phyloP scores from a whole-genome alignment of 2,888 invertebrate genomes.

The Holacanthella duospinosa region DNA sequence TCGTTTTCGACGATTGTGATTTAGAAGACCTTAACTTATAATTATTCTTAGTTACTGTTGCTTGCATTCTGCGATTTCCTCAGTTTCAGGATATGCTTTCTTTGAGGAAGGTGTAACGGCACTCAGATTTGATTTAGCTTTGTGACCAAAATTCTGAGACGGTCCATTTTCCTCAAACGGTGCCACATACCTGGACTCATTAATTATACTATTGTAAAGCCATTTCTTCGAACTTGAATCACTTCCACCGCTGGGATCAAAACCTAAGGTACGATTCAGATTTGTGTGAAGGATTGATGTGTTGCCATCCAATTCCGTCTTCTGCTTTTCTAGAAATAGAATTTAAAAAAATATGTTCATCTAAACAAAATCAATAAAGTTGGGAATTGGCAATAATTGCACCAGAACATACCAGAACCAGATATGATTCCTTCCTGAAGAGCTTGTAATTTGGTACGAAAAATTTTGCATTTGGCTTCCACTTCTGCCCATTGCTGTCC shows the following conservation, averaged over 20 bases:
- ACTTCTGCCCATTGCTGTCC: slow-evolving; percentile 1
- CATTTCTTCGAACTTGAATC: neutral
- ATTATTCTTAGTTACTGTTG: no score
- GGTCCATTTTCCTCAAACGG: no score
- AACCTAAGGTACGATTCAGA: neutral
- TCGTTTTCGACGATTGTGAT: no score
- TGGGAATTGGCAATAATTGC: no score
- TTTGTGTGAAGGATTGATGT: neutral
- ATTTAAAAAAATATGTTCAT: neutral
- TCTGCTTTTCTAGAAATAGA: neutral
- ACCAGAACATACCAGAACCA: neutral
- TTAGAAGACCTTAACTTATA: no score
- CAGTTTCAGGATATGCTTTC: neutral
- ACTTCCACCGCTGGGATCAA: neutral
- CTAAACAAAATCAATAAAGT: no score
- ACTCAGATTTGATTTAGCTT: no score
- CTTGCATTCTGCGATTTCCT: slow-evolving; percentile 8
- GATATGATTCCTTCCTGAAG: slow-evolving; percentile 3
- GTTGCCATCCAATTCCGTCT: neutral
- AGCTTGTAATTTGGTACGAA: slow-evolving; percentile 6
- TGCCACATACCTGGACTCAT: neutral
- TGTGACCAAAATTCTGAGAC: no score
- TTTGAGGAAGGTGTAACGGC: neutral
- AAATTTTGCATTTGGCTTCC: slow-evolving; percentile 10
- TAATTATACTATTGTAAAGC: slow-evolving; percentile 4